Conservation (phyloP, 2,888 invertebrate species). For the Gortyna flavago region DNA sequence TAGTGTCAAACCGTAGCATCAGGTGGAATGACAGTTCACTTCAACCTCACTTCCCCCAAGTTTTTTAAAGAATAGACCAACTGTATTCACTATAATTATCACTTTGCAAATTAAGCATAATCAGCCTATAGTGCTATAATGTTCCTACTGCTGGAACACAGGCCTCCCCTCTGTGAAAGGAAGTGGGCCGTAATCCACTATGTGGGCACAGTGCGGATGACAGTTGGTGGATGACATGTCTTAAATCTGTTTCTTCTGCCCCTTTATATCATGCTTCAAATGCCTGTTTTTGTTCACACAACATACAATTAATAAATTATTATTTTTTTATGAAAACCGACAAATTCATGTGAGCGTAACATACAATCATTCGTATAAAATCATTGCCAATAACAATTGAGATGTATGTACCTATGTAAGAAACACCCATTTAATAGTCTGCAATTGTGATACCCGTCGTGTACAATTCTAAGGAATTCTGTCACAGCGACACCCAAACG, state of each 20-base stretch:
- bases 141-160: not conserved
- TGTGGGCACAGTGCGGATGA: not conserved
- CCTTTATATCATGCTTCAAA: slow-evolving; percentile 8
- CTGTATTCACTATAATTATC: not conserved
- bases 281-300: slow-evolving; percentile 28
- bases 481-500: slow-evolving; percentile 44
- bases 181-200: not conserved
- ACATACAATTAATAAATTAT: slow-evolving; percentile 49
- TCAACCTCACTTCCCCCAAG: not conserved
- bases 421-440: slow-evolving; percentile 52
- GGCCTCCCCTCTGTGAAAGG: not conserved
- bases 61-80: not conserved
- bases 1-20: not conserved
- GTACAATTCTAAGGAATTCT: slow-evolving; percentile 60
- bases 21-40: not conserved
- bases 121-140: not conserved
- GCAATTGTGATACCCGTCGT: slow-evolving; percentile 51
- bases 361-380: slow-evolving; percentile 62
- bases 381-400: slow-evolving; percentile 65
- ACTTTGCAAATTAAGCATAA: not conserved
- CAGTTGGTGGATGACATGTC: not conserved
- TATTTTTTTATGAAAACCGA: slow-evolving; percentile 54
- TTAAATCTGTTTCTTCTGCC: not conserved
- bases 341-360: slow-evolving; percentile 61
- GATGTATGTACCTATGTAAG: slow-evolving; percentile 46